Evolutionary conservation across 2,888 invertebrate genomes (phyloP), one percentile per base, ranked within the genome.

Genomic region (Apotomis turbidana): DNA sequence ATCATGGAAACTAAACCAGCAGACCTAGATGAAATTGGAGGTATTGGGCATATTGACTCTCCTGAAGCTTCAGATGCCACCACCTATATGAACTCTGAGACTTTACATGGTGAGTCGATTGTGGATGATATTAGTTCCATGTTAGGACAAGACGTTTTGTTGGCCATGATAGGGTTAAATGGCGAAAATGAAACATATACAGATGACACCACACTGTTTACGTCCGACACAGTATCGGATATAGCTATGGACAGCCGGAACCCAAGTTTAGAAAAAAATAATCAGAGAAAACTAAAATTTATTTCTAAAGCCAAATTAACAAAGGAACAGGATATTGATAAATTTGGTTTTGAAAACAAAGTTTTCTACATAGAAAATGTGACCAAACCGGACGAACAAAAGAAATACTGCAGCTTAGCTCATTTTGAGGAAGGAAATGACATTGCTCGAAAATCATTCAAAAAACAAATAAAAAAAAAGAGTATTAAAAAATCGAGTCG

Each of bases 381-480:
- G 77, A 80, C 88, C 61, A 91, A 90, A 80, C 84, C 88, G 63
- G 95, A 95, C 73, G 94, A 95, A 78, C 95, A 95, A 69, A 94
- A 95, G 60, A 96, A 95, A 76, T 96, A 95, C 82, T 97, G 97
- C 85, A 97, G 97, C 81, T 89, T 97, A 80, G 97, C 97, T 0
- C 96, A 97, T 78, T 97, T 97, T 81, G 96, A 96, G 74, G 97
- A 97, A 88, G 97, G 97, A 27, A 97, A 95, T 85, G 97, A 97
- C 84, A 97, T 97, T 74, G 97, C 96, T 0, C 94, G 97, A 61
- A 95, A 95, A 83, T 97, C 97, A 3, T 96, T 97, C 83, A 96
- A 95, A 80, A 93, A 93, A 74, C 89, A 90, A 12, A 73, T 91
- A 5, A 85, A 85, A 57, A 93, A 90, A 71, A 93, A 89, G 70